These are phyloP conservation scores for Nematolebias whitei DNA, from an alignment of 2,113 vertebrate species.

Conservation along the genomic window DNA sequence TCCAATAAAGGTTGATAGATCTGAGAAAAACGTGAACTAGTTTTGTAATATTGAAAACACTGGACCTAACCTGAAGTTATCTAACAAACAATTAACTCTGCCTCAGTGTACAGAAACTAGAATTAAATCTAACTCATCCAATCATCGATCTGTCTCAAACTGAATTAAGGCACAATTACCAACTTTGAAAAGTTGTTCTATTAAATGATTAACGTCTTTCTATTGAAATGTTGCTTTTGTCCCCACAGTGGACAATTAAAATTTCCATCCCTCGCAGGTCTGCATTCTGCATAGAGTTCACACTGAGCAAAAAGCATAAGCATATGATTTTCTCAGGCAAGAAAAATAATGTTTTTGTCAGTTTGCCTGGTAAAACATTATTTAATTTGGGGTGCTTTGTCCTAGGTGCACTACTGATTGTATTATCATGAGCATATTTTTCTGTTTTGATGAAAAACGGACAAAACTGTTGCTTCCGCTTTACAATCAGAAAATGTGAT, in stretches of 20 bases:
- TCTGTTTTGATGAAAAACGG: not conserved
- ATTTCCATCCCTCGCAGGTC: not conserved
- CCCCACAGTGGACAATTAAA: not conserved
- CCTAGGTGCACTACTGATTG: not conserved
- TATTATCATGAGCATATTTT: constrained; percentile 6
- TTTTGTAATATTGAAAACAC: too few species aligned
- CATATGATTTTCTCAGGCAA: constrained; percentile 2
- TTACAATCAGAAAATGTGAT: not conserved
- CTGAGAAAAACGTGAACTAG: too few species aligned
- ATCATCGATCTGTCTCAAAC: too few species aligned
- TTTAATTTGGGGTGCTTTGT: constrained; percentile 2
- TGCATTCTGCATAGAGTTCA: constrained; percentile 2
- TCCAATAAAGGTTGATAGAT: too few species aligned
- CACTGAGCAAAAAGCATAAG: not conserved
- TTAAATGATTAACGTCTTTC: not conserved
- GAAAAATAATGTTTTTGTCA: constrained; percentile 8
- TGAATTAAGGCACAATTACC: too few species aligned
- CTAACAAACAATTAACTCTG: too few species aligned
- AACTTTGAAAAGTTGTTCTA: too few species aligned
- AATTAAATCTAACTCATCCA: too few species aligned
- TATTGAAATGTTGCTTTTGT: not conserved
- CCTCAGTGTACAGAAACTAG: too few species aligned
- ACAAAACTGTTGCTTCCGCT: not conserved
- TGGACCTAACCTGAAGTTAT: too few species aligned
- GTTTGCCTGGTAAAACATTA: constrained; percentile 22